Evolutionary conservation across 1,140 invertebrate genomes (phyloP).

Genomic region (Drosophila pruinosa): DNA sequence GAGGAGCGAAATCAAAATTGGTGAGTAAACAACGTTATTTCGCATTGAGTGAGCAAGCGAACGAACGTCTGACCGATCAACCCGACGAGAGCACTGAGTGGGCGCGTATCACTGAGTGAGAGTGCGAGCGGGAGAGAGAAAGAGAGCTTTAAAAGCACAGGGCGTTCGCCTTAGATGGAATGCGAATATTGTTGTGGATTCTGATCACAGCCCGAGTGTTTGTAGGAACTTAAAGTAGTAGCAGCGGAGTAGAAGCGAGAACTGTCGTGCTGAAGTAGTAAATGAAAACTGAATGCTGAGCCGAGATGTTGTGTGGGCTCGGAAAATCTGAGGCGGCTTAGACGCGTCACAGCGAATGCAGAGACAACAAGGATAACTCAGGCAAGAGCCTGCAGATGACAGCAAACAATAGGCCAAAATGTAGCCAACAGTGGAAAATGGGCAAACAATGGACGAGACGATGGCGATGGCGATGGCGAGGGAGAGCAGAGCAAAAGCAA

Average conservation of each 20-base stretch:
- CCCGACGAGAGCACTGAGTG: not conserved
- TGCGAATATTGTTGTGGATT: not conserved
- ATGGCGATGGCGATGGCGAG: not conserved
- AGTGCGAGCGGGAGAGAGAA: not conserved
- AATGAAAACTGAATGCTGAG: constrained; percentile 51
- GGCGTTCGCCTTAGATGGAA: not conserved
- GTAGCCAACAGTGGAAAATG: constrained; percentile 76
- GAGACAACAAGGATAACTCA: constrained; percentile 13
- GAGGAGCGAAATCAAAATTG: constrained; percentile 1
- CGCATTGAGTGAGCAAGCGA: not conserved
- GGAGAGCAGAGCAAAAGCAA: constrained; percentile 18
- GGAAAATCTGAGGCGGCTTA: constrained; percentile 32
- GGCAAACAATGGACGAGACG: constrained; percentile 61
- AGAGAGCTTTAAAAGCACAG: constrained; percentile 10
- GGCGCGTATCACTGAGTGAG: not conserved
- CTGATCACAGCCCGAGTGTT: not conserved
- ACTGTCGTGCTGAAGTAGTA: constrained; percentile 59
- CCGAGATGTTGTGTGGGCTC: constrained; percentile 12
- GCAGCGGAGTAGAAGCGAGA: constrained; percentile 8
- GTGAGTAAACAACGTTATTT: constrained; percentile 6
- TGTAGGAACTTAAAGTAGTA: not conserved
- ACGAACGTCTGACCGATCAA: constrained; percentile 1
- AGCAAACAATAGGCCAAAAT: constrained; percentile 71
- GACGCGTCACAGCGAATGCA: constrained; percentile 12
- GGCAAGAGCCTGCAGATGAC: constrained; percentile 59